Base-by-base conservation (phyloP, 2,113 vertebrate species). In the Cricetomys ansorgei region DNA sequence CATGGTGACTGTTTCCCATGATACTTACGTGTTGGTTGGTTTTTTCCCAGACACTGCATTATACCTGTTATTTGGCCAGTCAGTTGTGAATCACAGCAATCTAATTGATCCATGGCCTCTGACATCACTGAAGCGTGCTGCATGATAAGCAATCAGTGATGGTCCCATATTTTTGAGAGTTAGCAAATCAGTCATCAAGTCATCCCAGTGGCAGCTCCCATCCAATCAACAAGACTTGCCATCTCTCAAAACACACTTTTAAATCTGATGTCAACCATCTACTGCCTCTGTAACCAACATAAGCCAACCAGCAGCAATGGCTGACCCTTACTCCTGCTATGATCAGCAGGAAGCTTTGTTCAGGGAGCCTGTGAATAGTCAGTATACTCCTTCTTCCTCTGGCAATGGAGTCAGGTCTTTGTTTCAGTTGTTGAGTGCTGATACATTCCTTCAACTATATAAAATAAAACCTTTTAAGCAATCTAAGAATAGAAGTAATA, bases 401-500 rank as follows among this genome's bases (percentile, higher is more conserved):
- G 69, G 59, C 34, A 89, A 93, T 37, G n/a, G 77, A 77, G 76
- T 69, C 64, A 59, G 10, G 34, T 77, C 81, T 96, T 86, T 81
- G 17, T 95, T 95, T 92, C 67, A 29, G 4, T 89, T 87, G 91
- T 37, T 89, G 77, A 85, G 12, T 89, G 13, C 34, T 72, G n/a
- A 92, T 83, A 86, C 6, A 19, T 91, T 93, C 65, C 53, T 25
- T 91, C 37, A 29, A 37, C 27, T 72, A 73, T 83, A 73, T 43
- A 79, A 79, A 94, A 79, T 59, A 86, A 94, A 55, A 89, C 11
- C 9, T 90, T 80, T 70, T 89, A 73, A 72, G 65, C 73, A 64
- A 89, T 59, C 25, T 69, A 83, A 89, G 40, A 81, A 29, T 37
- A 93, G 81, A 91, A 92, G 45, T 48, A 84, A 27, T n/a, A 86